Base-by-base conservation (phyloP, 2,888 invertebrate genomes). In the Tiliacea citrago region DNA sequence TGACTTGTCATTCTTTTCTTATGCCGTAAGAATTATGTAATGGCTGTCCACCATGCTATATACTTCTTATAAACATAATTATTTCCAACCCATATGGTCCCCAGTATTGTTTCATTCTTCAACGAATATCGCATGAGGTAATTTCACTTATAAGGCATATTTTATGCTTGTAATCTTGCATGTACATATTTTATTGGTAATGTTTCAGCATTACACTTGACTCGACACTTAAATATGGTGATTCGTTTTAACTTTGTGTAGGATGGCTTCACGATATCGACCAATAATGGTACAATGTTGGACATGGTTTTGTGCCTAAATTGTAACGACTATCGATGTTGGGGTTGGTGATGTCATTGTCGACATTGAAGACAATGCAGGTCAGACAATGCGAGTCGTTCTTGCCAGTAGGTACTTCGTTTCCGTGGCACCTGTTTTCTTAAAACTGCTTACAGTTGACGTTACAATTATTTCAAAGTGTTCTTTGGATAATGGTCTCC, bases 171-270 rank as follows among this genome's bases (percentile, higher is more conserved):
- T 49, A 66, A 42, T 66, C 18, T 83, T 58, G 51, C 49, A 13
- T 51, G 61, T 55, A 39, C 35, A 78, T 62, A 81, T 66, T 83
- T 82, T 67, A 80, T 83, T 65, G 72, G 71, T 65, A 68, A 78
- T 80, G 65, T 78, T 73, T 65, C 73, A 55, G 60, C 60, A 68
- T 72, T 58, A 58, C 69, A 77, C 53, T 80, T 68, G 67, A 49
- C 75, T 58, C 2, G 39, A 35, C 47, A 24, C n/a, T 47, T 68
- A 51, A 47, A 58, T 45, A 21, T 24, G 51, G 57, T 55, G 16
- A 47, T 67, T 57, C 4, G 12, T 66, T 67, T 65, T 18, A 60
- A 82, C 55, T 71, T 73, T 73, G 83, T 73, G 80, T 83, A 68
- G 83, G 83, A 24, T 51, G 75, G 24, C 29, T 62, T 62, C 55